Evolutionary conservation across 2,888 invertebrate genomes (phyloP), one percentile per base, ranked within the genome.

Genomic region (Imbricaverruca yamaguchii): DNA sequence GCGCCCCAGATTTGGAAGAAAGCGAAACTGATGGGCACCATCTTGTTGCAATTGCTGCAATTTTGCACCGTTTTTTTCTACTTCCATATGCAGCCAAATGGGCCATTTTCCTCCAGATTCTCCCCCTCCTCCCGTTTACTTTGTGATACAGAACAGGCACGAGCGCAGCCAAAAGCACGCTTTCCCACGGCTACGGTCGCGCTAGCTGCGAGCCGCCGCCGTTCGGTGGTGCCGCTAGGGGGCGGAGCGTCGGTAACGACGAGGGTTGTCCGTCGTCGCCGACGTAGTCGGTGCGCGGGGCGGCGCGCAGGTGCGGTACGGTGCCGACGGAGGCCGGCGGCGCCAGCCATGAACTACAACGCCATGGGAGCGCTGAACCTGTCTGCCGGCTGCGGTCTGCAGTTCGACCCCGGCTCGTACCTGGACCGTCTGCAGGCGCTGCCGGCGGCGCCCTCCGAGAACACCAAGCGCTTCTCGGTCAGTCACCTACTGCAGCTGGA

Each of bases 401-500:
- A 21, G 77, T 56, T 56, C 77, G 77, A 77, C 56, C 55, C 55
- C 1, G n/a, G 55, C 56, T 55, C 56, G 55, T 56, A 77, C 55
- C 56, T 56, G 77, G 77, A 55, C n/a, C 9, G 55, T 8, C 77
- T 56, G 77, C 56, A 55, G 77, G 55, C 56, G 77, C 77, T 77
- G 77, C 74, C 74, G 1, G 55, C 18, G 18, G 56, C n/a, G 23
- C 11, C 55, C 1, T 77, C 77, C 1, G 56, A 56, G 77, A 77
- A 77, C 77, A 23, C 77, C 21, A 55, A 56, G 18, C 77, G 77
- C 10, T 77, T 77, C 77, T 77, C 77, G 2, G 77, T 77, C n/a
- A 77, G 77, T 25, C 77, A 77, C 11, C 77, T 77, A 21, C 56
- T 77, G 77, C 53, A 77, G 77, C 77, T 77, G 77, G 69, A 77